Evolutionary conservation across 2,888 invertebrate genomes (phyloP), one percentile per base, ranked within the genome.

Genomic region (Conchocele bisecta): DNA sequence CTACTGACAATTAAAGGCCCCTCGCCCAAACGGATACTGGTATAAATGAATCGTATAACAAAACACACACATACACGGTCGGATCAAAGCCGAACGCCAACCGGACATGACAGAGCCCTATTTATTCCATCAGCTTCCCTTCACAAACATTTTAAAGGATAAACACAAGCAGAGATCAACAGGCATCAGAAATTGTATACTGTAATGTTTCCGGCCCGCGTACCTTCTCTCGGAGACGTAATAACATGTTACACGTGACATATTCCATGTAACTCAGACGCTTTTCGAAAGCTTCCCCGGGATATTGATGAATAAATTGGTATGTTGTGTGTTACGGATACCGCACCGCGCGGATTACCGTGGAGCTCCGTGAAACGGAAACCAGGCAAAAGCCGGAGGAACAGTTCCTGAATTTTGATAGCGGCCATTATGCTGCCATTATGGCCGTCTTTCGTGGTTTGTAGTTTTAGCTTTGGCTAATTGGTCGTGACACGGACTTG

Each of bases 221-320:
- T 51, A 51, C 51, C 51, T 51, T 51, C 51, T 20, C 51, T 51
- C 51, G 35, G 70, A 59, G 54, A 39, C 63, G 53, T 76, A 76
- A 76, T 76, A 61, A 66, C 72, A 56, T 66, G 76, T 73, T 73
- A 61, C 63, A 73, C 39, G 66, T 76, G 76, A 76, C 76, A 76
- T 58, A 35, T 73, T 72, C 51, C 66, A 73, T 76, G 76, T 76
- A 76, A 76, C 69, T 63, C 58, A 46, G 61, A 57, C 61, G 54
- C 63, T 39, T 56, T 65, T 46, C 37, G 58, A 54, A 53, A 64
- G 50, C 59, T 56, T 57, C 68, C 60, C 59, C 54, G 48, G 57
- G 54, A 41, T 73, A 72, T 76, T 76, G 76, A 76, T 73, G 76
- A 76, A 76, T 76, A 76, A 76, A 76, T 76, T 76, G 69, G 63